phyloP scores from a whole-genome alignment of 2,888 invertebrate genomes.

The Lamellibrachia satsuma region DNA sequence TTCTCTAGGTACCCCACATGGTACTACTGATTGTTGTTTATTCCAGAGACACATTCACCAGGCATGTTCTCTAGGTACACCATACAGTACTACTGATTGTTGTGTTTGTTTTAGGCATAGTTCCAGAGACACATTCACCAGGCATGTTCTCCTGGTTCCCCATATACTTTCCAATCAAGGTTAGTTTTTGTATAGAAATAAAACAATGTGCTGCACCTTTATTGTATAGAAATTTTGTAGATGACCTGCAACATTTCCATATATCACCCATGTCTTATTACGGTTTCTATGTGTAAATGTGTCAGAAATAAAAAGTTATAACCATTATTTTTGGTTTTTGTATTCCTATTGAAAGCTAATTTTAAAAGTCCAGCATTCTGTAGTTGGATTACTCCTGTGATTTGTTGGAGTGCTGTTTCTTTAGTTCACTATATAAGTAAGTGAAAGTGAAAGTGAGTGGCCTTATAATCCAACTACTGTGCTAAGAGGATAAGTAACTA shows the following conservation, averaged over 20 bases:
- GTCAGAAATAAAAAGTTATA: not conserved
- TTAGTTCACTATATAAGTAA: not conserved
- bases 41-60: slow-evolving; percentile 78
- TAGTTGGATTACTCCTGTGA: too few relatives aligned
- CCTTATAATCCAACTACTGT: too few relatives aligned
- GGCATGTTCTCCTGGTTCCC: slow-evolving; percentile 99
- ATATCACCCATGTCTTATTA: not conserved
- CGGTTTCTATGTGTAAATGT: not conserved
- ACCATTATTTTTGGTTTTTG: not conserved
- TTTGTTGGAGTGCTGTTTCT: too few relatives aligned
- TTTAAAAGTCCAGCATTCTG: too few relatives aligned
- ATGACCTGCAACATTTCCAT: not conserved
- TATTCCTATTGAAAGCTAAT: not conserved
- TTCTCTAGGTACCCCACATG: slow-evolving; percentile 97
- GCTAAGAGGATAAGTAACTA: too few relatives aligned
- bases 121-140: slow-evolving; percentile 85
- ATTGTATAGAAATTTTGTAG: not conserved
- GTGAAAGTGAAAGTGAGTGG: too few relatives aligned
- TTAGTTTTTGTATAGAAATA: slow-evolving; percentile 41
- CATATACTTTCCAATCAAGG: slow-evolving; percentile 85
- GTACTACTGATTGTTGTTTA: not conserved
- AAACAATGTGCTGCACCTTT: not conserved
- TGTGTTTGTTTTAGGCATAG: slow-evolving; percentile 70
- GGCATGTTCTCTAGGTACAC: slow-evolving; percentile 99
- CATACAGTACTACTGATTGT: slow-evolving; percentile 66